Percentiles rank a stretch among this genome's conserved stretches.
These are phyloP conservation scores for Zygothrica quintamaculata DNA, from an alignment of 2,888 invertebrate species.

Conservation along the genomic window DNA sequence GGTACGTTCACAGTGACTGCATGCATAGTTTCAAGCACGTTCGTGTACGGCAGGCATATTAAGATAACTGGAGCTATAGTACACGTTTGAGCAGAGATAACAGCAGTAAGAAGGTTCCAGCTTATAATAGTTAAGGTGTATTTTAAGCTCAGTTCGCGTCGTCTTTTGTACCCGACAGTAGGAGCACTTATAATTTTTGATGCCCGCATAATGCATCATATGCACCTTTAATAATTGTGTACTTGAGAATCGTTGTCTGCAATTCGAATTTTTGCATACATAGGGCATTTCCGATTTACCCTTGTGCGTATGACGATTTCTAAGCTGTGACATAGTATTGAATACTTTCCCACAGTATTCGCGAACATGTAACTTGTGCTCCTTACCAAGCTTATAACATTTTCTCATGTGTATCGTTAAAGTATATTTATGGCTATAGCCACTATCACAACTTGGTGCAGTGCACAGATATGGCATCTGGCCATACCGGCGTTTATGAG, in stretches of 20 bases:
- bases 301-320: slow-evolving; percentile 74
- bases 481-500: slow-evolving; percentile 47
- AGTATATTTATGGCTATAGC: slow-evolving; percentile 50
- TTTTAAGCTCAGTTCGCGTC: slow-evolving; percentile 80
- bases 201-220: slow-evolving; percentile 82
- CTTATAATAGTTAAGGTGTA: slow-evolving; percentile 83
- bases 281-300: slow-evolving; percentile 74
- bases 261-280: slow-evolving; percentile 70
- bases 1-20: slow-evolving; percentile 74
- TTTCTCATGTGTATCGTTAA: slow-evolving; percentile 54
- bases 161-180: slow-evolving; percentile 82
- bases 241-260: slow-evolving; percentile 70
- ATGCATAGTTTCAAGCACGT: slow-evolving; percentile 71
- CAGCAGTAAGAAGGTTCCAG: slow-evolving; percentile 80
- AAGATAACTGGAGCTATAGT: slow-evolving; percentile 79
- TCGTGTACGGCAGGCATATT: slow-evolving; percentile 80
- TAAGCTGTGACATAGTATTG: slow-evolving; percentile 57
- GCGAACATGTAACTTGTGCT: slow-evolving; percentile 56
- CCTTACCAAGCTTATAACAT: slow-evolving; percentile 53
- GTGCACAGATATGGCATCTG: slow-evolving; percentile 51
- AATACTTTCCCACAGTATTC: slow-evolving; percentile 52
- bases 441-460: slow-evolving; percentile 42
- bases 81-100: slow-evolving; percentile 75
- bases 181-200: slow-evolving; percentile 81
- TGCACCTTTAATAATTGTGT: slow-evolving; percentile 80